These are phyloP conservation scores for Drosophila littoralis DNA, from an alignment of 1,140 invertebrate species.

Conservation along the genomic window DNA sequence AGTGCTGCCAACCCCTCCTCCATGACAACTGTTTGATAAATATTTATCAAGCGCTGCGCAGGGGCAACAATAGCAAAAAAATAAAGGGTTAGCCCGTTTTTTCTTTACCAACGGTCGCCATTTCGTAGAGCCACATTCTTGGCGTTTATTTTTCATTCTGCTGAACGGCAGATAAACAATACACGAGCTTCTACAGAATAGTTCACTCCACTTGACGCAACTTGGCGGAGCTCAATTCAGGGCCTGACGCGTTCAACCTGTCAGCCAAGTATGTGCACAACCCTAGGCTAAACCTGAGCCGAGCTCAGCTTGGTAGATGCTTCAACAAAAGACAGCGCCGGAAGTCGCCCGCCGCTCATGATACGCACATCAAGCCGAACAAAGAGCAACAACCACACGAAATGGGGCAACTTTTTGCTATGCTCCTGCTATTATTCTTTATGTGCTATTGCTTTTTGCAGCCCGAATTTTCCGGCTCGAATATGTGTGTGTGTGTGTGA, in stretches of 20 bases:
- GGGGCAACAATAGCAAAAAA: conserved; percentile 41
- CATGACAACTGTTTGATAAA: conserved; percentile 70
- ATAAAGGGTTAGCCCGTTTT: conserved; percentile 45
- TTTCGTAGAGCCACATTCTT: conserved; percentile 17
- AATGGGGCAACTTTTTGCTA: conserved; percentile 24
- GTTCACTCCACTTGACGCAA: not conserved
- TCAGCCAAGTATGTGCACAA: conserved; percentile 25
- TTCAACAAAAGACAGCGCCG: conserved; percentile 70
- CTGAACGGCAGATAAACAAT: conserved; percentile 56
- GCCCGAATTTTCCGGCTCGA: conserved; percentile 36
- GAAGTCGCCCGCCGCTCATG: conserved; percentile 65
- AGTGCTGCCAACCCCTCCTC: conserved; percentile 32
- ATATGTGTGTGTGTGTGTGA: conserved; percentile 17
- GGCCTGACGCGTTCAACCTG: conserved; percentile 50
- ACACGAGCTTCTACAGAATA: conserved; percentile 1
- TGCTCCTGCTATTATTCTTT: conserved; percentile 64
- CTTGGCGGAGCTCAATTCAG: conserved; percentile 15
- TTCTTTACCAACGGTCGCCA: conserved; percentile 10
- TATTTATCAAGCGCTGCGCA: conserved; percentile 65
- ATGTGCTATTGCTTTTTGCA: conserved; percentile 55
- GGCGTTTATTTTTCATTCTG: conserved; percentile 48
- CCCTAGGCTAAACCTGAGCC: conserved; percentile 13
- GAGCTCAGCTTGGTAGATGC: conserved; percentile 29
- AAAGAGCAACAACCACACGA: conserved; percentile 7
- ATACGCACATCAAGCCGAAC: conserved; percentile 55